These are phyloP conservation scores for Drosophila punjabiensis DNA, from an alignment of 1,140 invertebrate species.

Conservation along the genomic window DNA sequence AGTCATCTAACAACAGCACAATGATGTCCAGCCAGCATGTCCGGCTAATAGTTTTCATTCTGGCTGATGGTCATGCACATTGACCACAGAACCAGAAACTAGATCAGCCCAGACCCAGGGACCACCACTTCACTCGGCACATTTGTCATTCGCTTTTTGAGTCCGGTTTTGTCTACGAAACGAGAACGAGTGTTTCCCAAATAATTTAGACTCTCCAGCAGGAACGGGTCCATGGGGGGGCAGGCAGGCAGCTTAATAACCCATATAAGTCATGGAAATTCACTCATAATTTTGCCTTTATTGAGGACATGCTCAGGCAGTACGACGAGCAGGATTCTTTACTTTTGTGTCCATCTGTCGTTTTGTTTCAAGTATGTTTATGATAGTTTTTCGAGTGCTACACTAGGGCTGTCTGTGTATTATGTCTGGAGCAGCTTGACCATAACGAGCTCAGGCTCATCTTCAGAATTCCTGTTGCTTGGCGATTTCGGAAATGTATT, in stretches of 20 bases:
- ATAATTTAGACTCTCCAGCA: slow-evolving; percentile 30
- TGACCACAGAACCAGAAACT: slow-evolving; percentile 47
- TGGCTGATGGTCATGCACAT: slow-evolving; percentile 35
- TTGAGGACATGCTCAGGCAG: slow-evolving; percentile 29
- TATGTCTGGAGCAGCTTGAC: slow-evolving; percentile 1
- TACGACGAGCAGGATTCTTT: slow-evolving; percentile 6
- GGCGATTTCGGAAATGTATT: background rate
- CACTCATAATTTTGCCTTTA: slow-evolving; percentile 43
- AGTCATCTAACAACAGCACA: slow-evolving; percentile 44
- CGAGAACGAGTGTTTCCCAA: slow-evolving; percentile 37
- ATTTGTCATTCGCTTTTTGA: slow-evolving; percentile 41
- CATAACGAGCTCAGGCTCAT: background rate
- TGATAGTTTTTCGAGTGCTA: slow-evolving; percentile 29
- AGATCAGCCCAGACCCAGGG: slow-evolving; percentile 25
- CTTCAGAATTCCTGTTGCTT: background rate
- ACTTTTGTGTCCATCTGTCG: slow-evolving; percentile 39
- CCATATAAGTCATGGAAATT: slow-evolving; percentile 45
- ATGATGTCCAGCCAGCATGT: slow-evolving; percentile 40
- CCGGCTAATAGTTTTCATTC: slow-evolving; percentile 60
- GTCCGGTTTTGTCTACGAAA: slow-evolving; percentile 28
- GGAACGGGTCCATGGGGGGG: no score
- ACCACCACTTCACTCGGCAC: slow-evolving; percentile 36
- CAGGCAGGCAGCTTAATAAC: slow-evolving; percentile 14
- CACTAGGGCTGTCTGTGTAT: background rate
- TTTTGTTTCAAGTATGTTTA: slow-evolving; percentile 37